These are phyloP conservation scores for Madoqua kirkii DNA, from an alignment of 2,113 vertebrate species.

Conservation along the genomic window DNA sequence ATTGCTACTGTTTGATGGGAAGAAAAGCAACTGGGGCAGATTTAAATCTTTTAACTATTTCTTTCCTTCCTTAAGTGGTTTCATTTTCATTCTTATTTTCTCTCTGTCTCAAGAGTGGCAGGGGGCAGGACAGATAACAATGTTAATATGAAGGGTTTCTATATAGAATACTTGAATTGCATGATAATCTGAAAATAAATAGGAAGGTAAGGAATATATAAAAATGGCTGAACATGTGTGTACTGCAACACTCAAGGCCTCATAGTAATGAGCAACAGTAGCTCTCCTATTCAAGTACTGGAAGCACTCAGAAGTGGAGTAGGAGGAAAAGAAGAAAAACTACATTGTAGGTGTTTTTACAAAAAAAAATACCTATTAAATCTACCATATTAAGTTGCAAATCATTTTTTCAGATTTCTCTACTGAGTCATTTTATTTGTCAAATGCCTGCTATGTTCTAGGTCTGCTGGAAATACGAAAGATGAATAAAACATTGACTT, in stretches of 20 bases:
- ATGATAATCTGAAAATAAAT: conserved; percentile 13
- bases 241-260: background rate
- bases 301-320: background rate
- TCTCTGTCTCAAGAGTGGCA: background rate
- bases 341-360: background rate
- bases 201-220: background rate
- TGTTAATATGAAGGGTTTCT: background rate
- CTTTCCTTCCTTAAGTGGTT: background rate
- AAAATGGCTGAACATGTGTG: background rate
- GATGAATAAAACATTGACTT: conserved; percentile 28
- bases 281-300: background rate
- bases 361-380: conserved; percentile 33
- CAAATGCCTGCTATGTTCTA: conserved; percentile 25
- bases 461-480: conserved; percentile 21
- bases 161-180: background rate
- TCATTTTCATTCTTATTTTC: conserved; percentile 28
- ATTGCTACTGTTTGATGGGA: background rate
- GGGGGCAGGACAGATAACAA: background rate
- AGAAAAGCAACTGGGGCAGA: conserved; percentile 4
- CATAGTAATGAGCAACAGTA: conserved; percentile 7
- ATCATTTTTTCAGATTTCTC: conserved; percentile 20
- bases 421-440: conserved; percentile 37
- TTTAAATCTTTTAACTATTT: conserved; percentile 33
- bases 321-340: conserved; percentile 26
- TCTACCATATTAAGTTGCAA: conserved; percentile 11